These are phyloP conservation scores for Thysanoteuthis rhombus DNA, from an alignment of 2,888 invertebrate species.

Conservation along the genomic window DNA sequence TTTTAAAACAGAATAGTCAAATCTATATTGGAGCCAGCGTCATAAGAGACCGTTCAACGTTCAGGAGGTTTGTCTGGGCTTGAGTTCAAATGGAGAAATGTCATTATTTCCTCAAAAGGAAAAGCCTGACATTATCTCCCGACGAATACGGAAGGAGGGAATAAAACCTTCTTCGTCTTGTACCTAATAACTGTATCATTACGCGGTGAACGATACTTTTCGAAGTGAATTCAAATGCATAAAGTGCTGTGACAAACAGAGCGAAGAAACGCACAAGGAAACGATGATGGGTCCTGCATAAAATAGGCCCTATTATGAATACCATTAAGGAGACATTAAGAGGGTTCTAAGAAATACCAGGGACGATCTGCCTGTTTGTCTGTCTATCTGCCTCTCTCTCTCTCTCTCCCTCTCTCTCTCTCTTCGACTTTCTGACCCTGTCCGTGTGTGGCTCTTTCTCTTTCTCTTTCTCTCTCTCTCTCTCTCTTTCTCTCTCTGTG, in stretches of 20 bases:
- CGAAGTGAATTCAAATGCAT: neutral
- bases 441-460: too few relatives aligned
- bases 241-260: neutral
- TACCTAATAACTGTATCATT: neutral
- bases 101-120: neutral
- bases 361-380: neutral
- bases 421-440: too few relatives aligned
- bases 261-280: neutral
- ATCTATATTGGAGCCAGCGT: too few relatives aligned
- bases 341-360: neutral
- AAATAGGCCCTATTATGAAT: neutral
- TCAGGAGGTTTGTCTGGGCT: neutral
- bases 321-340: neutral
- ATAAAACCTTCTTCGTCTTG: neutral
- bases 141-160: neutral
- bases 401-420: too few relatives aligned
- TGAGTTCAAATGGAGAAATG: neutral
- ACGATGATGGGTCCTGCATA: neutral
- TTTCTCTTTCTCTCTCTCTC: too few relatives aligned
- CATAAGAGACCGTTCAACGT: too few relatives aligned
- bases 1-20: too few relatives aligned
- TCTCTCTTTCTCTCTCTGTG: too few relatives aligned
- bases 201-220: neutral
- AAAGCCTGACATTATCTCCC: neutral
- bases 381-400: too few relatives aligned